phyloP scores from a whole-genome alignment of 2,888 invertebrate genomes.

The Xanthia togata region DNA sequence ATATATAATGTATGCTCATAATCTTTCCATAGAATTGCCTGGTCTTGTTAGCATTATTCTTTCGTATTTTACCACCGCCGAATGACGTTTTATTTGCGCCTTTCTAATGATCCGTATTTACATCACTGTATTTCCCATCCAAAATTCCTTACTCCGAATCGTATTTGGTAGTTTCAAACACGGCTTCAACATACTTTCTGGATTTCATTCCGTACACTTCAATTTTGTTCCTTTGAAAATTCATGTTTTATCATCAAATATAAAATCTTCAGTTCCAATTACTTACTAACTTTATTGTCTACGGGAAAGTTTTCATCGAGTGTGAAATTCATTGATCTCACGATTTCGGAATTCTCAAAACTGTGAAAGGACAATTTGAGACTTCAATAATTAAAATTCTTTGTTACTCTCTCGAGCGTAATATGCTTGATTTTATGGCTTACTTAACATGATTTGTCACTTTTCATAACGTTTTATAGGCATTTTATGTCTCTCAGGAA shows the following conservation, averaged over 20 bases:
- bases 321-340: constrained; percentile 21
- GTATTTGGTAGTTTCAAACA: constrained; percentile 43
- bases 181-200: constrained; percentile 41
- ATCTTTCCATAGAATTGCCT: constrained; percentile 2
- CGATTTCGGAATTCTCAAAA: constrained; percentile 14
- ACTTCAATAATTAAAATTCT: constrained; percentile 44
- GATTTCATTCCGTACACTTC: constrained; percentile 32
- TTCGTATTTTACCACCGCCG: constrained; percentile 6
- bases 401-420: constrained; percentile 14
- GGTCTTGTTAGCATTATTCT: not conserved
- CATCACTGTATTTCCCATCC: constrained; percentile 34
- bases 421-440: constrained; percentile 29
- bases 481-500: constrained; percentile 18
- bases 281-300: not conserved
- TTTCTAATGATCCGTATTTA: constrained; percentile 27
- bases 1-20: not conserved
- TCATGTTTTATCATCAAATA: constrained; percentile 3
- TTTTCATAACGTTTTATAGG: constrained; percentile 14
- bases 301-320: constrained; percentile 9
- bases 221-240: constrained; percentile 31
- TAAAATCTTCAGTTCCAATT: constrained; percentile 9
- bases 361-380: constrained; percentile 29
- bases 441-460: constrained; percentile 42
- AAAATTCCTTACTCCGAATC: constrained; percentile 33
- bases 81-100: constrained; percentile 37